Evolutionary conservation across 2,888 invertebrate species (phyloP), one percentile per base, ranked within the genome.

Genomic region (Diaperis boleti): DNA sequence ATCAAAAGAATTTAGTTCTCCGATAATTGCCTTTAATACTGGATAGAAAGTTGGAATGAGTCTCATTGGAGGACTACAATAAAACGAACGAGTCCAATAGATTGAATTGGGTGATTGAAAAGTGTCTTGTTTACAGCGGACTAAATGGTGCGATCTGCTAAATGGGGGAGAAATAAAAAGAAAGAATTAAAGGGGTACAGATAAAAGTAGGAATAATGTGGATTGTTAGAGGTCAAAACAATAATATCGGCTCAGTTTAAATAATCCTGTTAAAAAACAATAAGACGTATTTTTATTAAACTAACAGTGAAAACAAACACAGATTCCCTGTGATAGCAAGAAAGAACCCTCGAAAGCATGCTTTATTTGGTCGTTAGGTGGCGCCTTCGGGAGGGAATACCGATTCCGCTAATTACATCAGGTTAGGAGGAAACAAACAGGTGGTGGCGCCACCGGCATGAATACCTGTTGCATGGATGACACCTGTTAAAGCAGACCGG

Each of bases 41-140:
- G 20, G 20, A 3, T 7, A 13, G 10, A 22, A 11, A 10, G 42
- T 42, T 22, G n/a, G 42, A 42, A 42, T 42, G 17, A 22, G 22
- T 42, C 10, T 42, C 22, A 22, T 42, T 42, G 20, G 22, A 4
- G 11, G 42, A 17, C n/a, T 22, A 22, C 22, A 42, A 41, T 41
- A 41, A 20, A 42, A 22, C 14, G 18, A 26, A 5, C 6, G 26
- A 26, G 6, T 26, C 3, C 2, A 5, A 26, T 6, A 26, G 6
- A 26, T 5, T 26, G 3, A n/a, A 26, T 26, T 26, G 8, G 8
- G 0, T 31, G 45, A 45, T 45, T 29, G 45, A 29, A 45, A 29
- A 45, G 45, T 29, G 29, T 29, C 47, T 47, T 47, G 47, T 47
- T 47, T 47, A 47, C 47, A 6, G n/a, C 33, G 11, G 26, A 31